Percentiles rank a stretch among this genome's conserved stretches.
Conservation (phyloP, 53 echinoderm and acorn worm genomes). For the Stichopus horrens region DNA sequence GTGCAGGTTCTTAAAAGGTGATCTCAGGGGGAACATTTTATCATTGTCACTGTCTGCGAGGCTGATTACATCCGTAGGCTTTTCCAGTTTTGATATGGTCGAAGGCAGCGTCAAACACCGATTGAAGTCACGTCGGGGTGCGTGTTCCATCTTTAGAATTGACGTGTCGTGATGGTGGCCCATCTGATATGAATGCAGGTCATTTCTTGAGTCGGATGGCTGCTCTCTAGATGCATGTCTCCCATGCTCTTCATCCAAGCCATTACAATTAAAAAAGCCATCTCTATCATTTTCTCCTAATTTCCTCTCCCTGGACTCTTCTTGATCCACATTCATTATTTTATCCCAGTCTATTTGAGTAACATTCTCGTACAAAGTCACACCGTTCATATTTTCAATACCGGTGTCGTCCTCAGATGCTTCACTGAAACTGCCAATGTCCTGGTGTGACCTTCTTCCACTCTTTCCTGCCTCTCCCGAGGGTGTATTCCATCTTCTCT, state of each 20-base stretch:
- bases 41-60: no score
- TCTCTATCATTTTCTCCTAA: background rate
- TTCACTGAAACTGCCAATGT: background rate
- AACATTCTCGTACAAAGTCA: conserved; percentile 17
- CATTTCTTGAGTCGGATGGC: no score
- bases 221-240: background rate
- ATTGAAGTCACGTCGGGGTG: no score
- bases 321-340: background rate
- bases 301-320: background rate
- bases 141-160: no score
- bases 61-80: no score
- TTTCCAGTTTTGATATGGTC: no score
- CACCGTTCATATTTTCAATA: background rate
- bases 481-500: background rate
- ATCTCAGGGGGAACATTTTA: no score
- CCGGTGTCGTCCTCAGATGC: background rate
- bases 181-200: no score
- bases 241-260: background rate
- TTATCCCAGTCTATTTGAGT: background rate
- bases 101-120: no score
- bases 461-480: background rate
- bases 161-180: no score
- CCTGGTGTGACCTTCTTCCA: background rate
- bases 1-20: no score
- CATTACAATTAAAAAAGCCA: background rate